Evolutionary conservation across 2,797 vertebrate species (phyloP).

Genomic region (Chiroxiphia lanceolata): DNA sequence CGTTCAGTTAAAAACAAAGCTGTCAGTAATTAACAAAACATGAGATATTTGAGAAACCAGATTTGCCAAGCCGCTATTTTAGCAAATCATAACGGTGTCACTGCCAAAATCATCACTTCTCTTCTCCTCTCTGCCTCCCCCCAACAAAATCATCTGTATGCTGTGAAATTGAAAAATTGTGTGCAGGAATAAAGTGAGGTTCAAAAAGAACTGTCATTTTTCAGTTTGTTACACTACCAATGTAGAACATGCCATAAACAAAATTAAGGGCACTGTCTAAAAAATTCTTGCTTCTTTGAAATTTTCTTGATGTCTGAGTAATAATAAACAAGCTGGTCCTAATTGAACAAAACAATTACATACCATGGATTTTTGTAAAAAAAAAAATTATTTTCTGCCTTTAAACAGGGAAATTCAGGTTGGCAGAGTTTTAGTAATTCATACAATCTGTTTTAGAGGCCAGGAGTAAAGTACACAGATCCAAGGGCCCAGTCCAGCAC

Average conservation of each 20-base stretch:
- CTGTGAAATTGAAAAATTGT: constrained; percentile 29
- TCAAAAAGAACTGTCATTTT: constrained; percentile 37
- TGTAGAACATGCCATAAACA: constrained; percentile 4
- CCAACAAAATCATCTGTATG: neutral
- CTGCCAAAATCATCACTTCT: constrained; percentile 70
- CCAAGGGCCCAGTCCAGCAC: neutral
- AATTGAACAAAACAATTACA: neutral
- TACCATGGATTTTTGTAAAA: neutral
- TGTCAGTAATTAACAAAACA: constrained; percentile 76
- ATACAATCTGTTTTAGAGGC: neutral
- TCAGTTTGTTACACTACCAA: neutral
- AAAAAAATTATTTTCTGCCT: neutral
- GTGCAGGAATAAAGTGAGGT: constrained; percentile 33
- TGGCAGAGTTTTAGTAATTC: neutral
- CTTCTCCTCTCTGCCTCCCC: neutral
- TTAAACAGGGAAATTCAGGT: neutral
- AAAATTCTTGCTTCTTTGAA: neutral
- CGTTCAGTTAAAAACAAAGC: constrained; percentile 74
- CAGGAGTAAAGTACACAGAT: neutral
- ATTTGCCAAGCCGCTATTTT: constrained; percentile 73
- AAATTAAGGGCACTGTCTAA: neutral
- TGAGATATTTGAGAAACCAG: constrained; percentile 73
- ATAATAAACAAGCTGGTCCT: neutral
- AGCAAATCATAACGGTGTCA: constrained; percentile 50
- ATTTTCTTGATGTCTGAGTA: constrained; percentile 18